Evolutionary conservation across 2,113 vertebrate species (phyloP).

Genomic region (Bubalus kerabau): DNA sequence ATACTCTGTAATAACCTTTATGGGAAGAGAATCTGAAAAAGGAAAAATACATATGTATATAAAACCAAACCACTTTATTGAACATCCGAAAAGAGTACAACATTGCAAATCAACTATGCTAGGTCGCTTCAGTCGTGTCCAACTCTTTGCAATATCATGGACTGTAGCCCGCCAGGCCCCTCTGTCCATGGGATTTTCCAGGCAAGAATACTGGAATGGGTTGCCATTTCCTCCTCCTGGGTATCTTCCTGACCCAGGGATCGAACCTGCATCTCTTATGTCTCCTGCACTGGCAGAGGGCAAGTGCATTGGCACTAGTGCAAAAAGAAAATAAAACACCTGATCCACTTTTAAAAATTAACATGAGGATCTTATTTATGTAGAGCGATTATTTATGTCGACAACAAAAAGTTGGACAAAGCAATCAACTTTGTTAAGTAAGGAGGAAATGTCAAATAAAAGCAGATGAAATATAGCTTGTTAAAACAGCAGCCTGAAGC

Average conservation of each 20-base stretch:
- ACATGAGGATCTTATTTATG: background rate
- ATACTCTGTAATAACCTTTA: background rate
- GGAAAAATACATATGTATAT: background rate
- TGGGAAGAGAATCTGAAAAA: background rate
- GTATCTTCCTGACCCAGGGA: background rate
- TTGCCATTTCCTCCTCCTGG: background rate
- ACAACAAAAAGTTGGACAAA: conserved; percentile 7
- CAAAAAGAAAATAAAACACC: background rate
- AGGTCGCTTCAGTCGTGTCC: background rate
- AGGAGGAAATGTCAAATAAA: background rate
- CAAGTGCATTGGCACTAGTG: background rate
- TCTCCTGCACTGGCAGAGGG: background rate
- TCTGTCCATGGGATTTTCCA: background rate
- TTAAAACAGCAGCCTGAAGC: background rate
- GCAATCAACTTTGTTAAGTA: background rate
- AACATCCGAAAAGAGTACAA: background rate
- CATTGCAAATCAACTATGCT: background rate
- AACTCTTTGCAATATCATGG: background rate
- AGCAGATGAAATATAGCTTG: background rate
- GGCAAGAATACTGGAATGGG: background rate
- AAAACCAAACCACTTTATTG: background rate
- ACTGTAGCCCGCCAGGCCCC: background rate
- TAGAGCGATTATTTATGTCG: background rate
- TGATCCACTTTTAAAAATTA: background rate
- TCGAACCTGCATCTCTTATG: background rate